A percentile compares a stretch with the other conserved stretches of the same genome.
Evolutionary conservation across 2,888 invertebrate species (phyloP).

Genomic region (Cryptocephalus moraei): DNA sequence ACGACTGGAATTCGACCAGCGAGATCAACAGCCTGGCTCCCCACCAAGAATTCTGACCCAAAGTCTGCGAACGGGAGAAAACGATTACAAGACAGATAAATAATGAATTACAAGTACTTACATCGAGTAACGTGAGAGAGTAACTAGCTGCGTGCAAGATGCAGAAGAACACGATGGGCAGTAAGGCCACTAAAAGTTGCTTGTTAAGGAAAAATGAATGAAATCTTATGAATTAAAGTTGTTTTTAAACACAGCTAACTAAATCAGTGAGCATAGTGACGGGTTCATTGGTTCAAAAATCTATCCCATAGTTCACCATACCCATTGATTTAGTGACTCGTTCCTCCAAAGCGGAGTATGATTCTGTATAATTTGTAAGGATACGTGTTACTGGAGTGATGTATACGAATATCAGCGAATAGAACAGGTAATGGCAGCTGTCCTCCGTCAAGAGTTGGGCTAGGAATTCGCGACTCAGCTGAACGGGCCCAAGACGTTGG

Average conservation of each 20-base stretch:
- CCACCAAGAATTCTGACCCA: constrained; percentile 90
- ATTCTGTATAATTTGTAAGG: constrained; percentile 40
- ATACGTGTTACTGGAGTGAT: constrained; percentile 82
- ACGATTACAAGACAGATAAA: no score
- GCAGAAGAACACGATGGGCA: constrained; percentile 88
- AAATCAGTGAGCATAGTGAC: no score
- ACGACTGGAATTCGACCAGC: constrained; percentile 81
- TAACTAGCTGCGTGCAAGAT: constrained; percentile 88
- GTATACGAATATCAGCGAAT: constrained; percentile 88
- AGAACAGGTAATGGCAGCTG: constrained; percentile 94
- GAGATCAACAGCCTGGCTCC: constrained; percentile 76
- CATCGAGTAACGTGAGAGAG: constrained; percentile 79
- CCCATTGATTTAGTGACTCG: no score
- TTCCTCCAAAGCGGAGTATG: not conserved
- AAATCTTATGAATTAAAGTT: no score
- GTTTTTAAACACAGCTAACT: no score
- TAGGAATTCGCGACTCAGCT: constrained; percentile 75
- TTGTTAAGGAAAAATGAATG: constrained; percentile 8
- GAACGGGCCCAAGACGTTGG: constrained; percentile 80
- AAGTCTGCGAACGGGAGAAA: constrained; percentile 61
- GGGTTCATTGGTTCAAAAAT: no score
- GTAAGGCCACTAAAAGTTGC: constrained; percentile 61
- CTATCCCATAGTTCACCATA: no score
- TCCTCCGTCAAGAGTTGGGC: constrained; percentile 74
- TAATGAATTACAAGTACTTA: no score